A percentile compares a stretch with the other conserved stretches of the same genome.
These are phyloP conservation scores for Anodontia alba DNA, from an alignment of 2,888 invertebrate species.

Conservation along the genomic window DNA sequence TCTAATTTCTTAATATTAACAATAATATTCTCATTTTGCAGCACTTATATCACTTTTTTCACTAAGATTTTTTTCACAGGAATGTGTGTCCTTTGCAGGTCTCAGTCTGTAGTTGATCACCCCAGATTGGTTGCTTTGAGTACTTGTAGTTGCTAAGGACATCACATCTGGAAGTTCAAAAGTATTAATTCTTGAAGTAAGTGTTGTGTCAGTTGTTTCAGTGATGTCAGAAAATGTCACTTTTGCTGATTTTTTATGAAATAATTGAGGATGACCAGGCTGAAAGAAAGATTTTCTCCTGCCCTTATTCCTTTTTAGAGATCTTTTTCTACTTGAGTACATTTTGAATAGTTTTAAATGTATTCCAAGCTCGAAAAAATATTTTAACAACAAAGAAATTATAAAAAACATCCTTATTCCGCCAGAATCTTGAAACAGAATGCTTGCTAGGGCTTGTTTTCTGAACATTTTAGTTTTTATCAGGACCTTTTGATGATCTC, in stretches of 20 bases:
- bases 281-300: too few relatives aligned
- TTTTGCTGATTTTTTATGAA: neutral
- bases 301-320: neutral
- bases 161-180: neutral
- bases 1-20: neutral
- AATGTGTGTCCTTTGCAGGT: neutral
- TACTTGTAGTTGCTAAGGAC: too few relatives aligned
- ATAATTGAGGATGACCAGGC: too few relatives aligned
- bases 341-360: neutral
- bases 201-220: neutral
- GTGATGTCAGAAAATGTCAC: neutral
- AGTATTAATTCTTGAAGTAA: neutral
- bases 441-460: too few relatives aligned
- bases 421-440: too few relatives aligned
- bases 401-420: too few relatives aligned
- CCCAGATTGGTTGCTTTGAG: too few relatives aligned
- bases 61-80: neutral
- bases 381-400: neutral
- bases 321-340: neutral
- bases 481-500: too few relatives aligned
- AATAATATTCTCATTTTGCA: constrained; percentile 12
- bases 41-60: neutral
- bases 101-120: too few relatives aligned
- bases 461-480: too few relatives aligned
- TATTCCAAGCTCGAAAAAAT: neutral